Percentiles rank a stretch among this genome's conserved stretches.
These are phyloP conservation scores for Aphodius sticticus DNA, from an alignment of 2,888 invertebrate genomes.

Conservation along the genomic window DNA sequence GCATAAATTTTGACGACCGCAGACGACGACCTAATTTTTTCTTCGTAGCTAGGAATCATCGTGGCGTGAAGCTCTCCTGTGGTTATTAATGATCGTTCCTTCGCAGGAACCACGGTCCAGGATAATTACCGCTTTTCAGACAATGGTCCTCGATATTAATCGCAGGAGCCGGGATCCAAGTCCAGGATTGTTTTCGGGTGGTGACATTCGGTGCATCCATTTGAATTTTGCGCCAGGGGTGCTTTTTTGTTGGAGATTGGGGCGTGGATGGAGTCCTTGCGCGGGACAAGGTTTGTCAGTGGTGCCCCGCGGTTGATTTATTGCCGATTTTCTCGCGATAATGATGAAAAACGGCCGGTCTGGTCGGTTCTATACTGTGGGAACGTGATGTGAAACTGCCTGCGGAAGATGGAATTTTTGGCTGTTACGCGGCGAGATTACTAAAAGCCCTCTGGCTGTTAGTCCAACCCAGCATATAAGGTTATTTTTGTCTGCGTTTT, in stretches of 20 bases:
- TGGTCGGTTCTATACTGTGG: background rate
- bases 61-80: background rate
- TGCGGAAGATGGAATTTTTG: background rate
- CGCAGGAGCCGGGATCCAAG: background rate
- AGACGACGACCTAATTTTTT: constrained; percentile 11
- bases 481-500: no score
- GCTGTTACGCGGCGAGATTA: background rate
- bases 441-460: no score
- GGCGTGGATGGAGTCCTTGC: background rate
- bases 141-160: background rate
- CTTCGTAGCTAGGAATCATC: background rate
- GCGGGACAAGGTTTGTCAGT: constrained; percentile 4
- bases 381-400: background rate
- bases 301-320: background rate
- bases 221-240: background rate
- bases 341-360: background rate
- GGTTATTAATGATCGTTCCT: constrained; percentile 4
- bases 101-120: background rate
- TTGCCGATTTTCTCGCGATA: constrained; percentile 4
- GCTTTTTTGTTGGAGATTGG: background rate
- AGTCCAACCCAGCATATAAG: no score
- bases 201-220: constrained; percentile 4
- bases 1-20: constrained; percentile 24
- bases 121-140: background rate
- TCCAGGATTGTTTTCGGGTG: background rate